These are phyloP conservation scores for Eupelmus urozonus DNA, from an alignment of 2,888 invertebrate genomes.

Conservation along the genomic window DNA sequence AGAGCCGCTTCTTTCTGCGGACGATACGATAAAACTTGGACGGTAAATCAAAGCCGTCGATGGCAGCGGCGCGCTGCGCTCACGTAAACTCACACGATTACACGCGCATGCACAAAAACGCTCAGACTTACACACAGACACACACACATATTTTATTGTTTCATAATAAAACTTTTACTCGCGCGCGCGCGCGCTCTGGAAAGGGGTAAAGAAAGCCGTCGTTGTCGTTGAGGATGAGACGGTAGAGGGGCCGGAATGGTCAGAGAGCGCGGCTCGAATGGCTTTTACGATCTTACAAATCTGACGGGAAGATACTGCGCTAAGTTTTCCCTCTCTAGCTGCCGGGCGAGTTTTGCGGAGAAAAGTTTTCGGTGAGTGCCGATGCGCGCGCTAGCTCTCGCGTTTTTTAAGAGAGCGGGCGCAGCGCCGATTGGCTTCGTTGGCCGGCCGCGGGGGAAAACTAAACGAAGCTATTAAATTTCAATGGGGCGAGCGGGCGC, in stretches of 20 bases:
- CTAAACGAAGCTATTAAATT: slow-evolving; percentile 52
- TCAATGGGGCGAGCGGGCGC: slow-evolving; percentile 26
- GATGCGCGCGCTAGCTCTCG: not conserved
- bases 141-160: slow-evolving; percentile 73
- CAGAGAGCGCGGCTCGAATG: slow-evolving; percentile 50
- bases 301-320: slow-evolving; percentile 66
- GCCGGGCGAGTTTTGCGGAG: slow-evolving; percentile 26
- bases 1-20: slow-evolving; percentile 51
- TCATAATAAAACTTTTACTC: slow-evolving; percentile 74
- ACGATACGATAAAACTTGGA: slow-evolving; percentile 72
- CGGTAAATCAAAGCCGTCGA: slow-evolving; percentile 72
- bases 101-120: too few relatives aligned
- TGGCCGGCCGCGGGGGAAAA: too few relatives aligned
- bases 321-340: slow-evolving; percentile 59
- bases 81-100: too few relatives aligned
- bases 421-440: slow-evolving; percentile 44
- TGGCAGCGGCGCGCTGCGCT: slow-evolving; percentile 54
- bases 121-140: not conserved
- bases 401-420: slow-evolving; percentile 9
- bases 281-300: slow-evolving; percentile 71
- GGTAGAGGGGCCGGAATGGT: not conserved
- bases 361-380: slow-evolving; percentile 17
- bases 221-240: slow-evolving; percentile 5
- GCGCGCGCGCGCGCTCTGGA: not conserved
- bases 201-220: not conserved